Evolutionary conservation across 2,797 vertebrate species (phyloP), one percentile per base, ranked within the genome.

Genomic region (Phataginus tricuspis): DNA sequence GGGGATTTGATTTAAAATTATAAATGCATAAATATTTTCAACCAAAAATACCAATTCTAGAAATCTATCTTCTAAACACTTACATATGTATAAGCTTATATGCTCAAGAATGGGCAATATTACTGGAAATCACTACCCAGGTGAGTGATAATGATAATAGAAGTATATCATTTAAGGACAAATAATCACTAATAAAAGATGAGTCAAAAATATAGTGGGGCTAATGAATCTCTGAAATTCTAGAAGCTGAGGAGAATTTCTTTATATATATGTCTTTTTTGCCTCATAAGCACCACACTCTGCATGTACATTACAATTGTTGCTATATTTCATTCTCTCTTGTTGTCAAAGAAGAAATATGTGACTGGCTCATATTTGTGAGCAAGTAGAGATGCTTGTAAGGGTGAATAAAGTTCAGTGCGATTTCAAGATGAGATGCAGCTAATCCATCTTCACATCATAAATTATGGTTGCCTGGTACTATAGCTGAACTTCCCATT

Each of bases 291-390:
- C 64, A 94, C 75, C 86, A 93, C 57, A 49, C 75, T 71, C 45
- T 25, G 18, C 10, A 13, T 5, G 42, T 2, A 79, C 8, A 74
- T 90, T 72, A 66, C 0, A 11, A 18, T 93, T n/a, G 79, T 55
- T 66, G 15, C 34, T 91, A 12, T 63, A 69, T 93, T 91, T 97
- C 64, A 66, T 66, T 79, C 16, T 83, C 31, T 25, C 19, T 68
- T 78, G 55, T 51, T 91, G 84, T 94, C 87, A 93, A 86, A 71
- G 34, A 95, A 94, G 93, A 95, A 79, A 89, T 84, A 91, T 88
- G 5, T 75, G 37, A 12, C 37, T 57, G 34, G 34, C 55, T 94
- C 66, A n/a, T 93, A 93, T 84, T 90, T 91, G 64, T 72, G 84
- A 96, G 64, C 82, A 89, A 86, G 53, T 80, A 89, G 45, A 96